Percentiles rank a stretch among this genome's conserved stretches.
phyloP scores from a whole-genome alignment of 2,888 invertebrate genomes.

The Eulithis prunata region DNA sequence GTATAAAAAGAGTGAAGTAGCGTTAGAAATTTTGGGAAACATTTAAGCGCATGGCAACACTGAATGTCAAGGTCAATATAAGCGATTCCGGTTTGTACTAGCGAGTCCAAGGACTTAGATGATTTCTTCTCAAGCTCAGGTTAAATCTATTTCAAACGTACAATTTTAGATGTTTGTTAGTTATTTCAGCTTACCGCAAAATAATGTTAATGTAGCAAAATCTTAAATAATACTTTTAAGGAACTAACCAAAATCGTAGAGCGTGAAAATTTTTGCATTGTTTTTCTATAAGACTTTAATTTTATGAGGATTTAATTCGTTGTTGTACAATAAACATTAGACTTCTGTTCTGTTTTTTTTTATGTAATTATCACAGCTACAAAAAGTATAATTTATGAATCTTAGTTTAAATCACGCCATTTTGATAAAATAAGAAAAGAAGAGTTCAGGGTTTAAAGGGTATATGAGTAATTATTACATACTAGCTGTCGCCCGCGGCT shows the following conservation, averaged over 20 bases:
- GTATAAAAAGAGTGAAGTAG: conserved; percentile 25
- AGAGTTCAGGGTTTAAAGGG: background rate
- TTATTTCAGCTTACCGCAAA: too few species aligned
- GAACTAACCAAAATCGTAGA: conserved; percentile 27
- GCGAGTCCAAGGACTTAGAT: conserved; percentile 10
- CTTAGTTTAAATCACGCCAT: background rate
- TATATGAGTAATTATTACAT: too few species aligned
- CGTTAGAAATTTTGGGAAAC: conserved; percentile 32
- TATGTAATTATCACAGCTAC: background rate
- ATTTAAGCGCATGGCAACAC: conserved; percentile 33
- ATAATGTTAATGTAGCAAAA: background rate
- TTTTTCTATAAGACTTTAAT: conserved; percentile 8
- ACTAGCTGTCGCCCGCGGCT: too few species aligned
- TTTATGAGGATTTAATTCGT: conserved; percentile 12
- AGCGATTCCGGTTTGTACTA: conserved; percentile 28
- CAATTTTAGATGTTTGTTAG: background rate
- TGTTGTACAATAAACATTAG: background rate
- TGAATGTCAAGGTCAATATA: conserved; percentile 32
- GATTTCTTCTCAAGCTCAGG: background rate
- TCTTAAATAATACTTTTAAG: background rate
- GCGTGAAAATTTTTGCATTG: conserved; percentile 23
- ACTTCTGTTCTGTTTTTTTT: background rate
- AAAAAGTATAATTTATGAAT: background rate
- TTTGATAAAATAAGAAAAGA: background rate
- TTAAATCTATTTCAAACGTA: background rate